Conservation (phyloP, 2,888 invertebrate species). For the Charanyca ferruginea region DNA sequence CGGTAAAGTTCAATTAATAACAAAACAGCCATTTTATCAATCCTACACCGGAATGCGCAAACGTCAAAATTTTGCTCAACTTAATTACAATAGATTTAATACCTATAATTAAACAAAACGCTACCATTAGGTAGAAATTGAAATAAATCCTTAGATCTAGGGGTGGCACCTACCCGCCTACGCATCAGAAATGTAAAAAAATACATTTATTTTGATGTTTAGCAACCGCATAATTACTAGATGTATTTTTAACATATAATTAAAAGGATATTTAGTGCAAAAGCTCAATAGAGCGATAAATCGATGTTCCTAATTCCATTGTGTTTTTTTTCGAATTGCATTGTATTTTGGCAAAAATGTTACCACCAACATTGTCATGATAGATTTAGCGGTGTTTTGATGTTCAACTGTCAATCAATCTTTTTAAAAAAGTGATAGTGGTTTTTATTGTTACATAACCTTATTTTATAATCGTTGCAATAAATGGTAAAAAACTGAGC, state of each 20-base stretch:
- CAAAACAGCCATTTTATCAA: slow-evolving; percentile 39
- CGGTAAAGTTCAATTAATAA: slow-evolving; percentile 38
- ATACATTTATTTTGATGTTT: slow-evolving; percentile 82
- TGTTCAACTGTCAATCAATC: slow-evolving; percentile 59
- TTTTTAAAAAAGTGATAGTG: slow-evolving; percentile 17
- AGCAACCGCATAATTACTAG: slow-evolving; percentile 86
- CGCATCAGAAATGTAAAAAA: slow-evolving; percentile 67
- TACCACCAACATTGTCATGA: slow-evolving; percentile 41
- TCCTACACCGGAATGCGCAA: slow-evolving; percentile 52
- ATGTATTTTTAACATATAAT: slow-evolving; percentile 77
- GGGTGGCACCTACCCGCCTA: slow-evolving; percentile 79
- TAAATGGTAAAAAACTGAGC: not conserved
- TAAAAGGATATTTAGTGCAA: slow-evolving; percentile 83
- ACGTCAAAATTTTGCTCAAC: slow-evolving; percentile 64
- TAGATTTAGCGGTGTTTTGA: slow-evolving; percentile 46
- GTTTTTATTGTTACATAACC: not conserved
- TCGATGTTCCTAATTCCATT: slow-evolving; percentile 75
- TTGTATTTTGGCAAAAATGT: slow-evolving; percentile 51
- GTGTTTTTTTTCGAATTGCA: slow-evolving; percentile 60
- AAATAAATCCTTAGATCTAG: slow-evolving; percentile 79
- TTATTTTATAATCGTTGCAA: not conserved
- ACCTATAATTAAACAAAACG: slow-evolving; percentile 79
- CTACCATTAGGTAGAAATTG: slow-evolving; percentile 77
- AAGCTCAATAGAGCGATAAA: slow-evolving; percentile 82
- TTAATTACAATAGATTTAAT: slow-evolving; percentile 78